These are phyloP conservation scores for Acleris holmiana DNA, from an alignment of 2,888 invertebrate species.

Conservation along the genomic window DNA sequence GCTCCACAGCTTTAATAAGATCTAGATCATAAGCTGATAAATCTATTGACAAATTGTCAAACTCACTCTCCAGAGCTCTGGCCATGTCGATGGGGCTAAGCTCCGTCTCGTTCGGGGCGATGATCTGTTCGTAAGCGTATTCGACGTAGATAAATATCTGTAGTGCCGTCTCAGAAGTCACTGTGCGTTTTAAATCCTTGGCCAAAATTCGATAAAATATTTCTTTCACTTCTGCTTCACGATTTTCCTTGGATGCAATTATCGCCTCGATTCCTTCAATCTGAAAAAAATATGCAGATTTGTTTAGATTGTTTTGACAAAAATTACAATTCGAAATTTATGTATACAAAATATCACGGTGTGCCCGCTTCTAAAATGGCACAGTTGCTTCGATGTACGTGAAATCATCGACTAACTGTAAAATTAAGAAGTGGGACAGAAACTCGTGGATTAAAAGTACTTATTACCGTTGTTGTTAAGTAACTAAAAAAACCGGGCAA, in stretches of 20 bases:
- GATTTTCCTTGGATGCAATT: slow-evolving; percentile 59
- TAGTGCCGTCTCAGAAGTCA: slow-evolving; percentile 85
- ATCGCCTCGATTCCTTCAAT: slow-evolving; percentile 62
- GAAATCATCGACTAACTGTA: no score
- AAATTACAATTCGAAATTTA: slow-evolving; percentile 24
- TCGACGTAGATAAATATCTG: slow-evolving; percentile 86
- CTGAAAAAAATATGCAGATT: slow-evolving; percentile 50
- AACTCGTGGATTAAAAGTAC: no score
- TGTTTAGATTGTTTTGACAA: background rate
- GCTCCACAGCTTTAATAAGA: slow-evolving; percentile 68
- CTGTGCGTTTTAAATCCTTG: slow-evolving; percentile 77
- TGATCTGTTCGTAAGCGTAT: slow-evolving; percentile 86
- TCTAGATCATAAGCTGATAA: slow-evolving; percentile 69
- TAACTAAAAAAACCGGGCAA: no score
- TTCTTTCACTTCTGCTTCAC: slow-evolving; percentile 69
- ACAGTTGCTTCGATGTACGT: no score
- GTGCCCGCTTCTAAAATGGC: no score
- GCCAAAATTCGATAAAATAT: slow-evolving; percentile 68
- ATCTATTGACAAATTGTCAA: slow-evolving; percentile 69
- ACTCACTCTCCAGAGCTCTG: slow-evolving; percentile 82
- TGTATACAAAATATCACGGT: no score
- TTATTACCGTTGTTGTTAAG: no score
- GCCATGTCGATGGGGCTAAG: slow-evolving; percentile 85
- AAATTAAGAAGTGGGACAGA: no score
- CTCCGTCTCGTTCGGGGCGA: slow-evolving; percentile 86